phyloP scores from a whole-genome alignment of 2,888 invertebrate genomes.

The Xestoiulus laeticollis region DNA sequence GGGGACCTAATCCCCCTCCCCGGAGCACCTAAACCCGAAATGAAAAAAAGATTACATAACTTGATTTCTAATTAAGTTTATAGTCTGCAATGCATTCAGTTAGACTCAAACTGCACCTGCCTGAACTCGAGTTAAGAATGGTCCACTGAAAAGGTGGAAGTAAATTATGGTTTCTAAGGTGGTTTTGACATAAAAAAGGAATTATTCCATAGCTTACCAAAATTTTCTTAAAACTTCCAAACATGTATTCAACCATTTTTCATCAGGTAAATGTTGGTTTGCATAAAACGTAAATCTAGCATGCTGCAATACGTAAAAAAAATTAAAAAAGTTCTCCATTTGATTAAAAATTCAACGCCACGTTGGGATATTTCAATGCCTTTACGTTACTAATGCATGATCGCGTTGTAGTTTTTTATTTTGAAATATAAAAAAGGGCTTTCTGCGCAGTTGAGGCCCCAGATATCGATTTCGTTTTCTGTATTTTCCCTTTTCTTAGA shows the following conservation, averaged over 20 bases:
- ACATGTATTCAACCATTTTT: no score
- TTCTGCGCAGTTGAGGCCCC: not conserved
- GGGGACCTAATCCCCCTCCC: not conserved
- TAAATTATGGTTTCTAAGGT: no score
- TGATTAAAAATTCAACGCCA: not conserved
- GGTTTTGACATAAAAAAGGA: no score
- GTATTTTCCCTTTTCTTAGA: not conserved
- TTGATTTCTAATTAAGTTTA: conserved; percentile 29
- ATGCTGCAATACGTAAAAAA: not conserved
- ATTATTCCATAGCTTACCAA: no score
- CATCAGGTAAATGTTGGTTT: no score
- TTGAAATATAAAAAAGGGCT: not conserved
- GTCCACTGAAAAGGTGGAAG: not conserved
- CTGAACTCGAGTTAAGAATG: not conserved
- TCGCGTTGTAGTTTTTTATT: not conserved
- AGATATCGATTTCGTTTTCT: not conserved
- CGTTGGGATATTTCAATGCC: not conserved
- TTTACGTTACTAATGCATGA: not conserved
- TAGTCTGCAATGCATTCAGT: not conserved
- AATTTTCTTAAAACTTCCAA: no score
- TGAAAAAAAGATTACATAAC: conserved; percentile 25
- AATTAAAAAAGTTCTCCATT: not conserved
- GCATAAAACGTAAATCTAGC: not conserved
- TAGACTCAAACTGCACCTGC: not conserved
- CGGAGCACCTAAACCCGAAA: not conserved